Conservation (phyloP, 2,797 vertebrate species). For the Cossypha polioptera region DNA sequence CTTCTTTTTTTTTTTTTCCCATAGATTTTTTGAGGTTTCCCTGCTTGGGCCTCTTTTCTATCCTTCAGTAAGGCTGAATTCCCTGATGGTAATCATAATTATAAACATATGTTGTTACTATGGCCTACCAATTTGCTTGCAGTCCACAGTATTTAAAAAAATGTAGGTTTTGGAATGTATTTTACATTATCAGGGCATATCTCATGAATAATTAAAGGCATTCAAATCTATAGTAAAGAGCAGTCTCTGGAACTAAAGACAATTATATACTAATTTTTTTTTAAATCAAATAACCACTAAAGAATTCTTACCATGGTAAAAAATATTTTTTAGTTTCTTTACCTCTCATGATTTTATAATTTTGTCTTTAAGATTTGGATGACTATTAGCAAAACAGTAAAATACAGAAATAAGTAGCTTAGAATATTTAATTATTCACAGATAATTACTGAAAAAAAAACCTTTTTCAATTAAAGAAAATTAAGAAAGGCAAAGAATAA, state of each 20-base stretch:
- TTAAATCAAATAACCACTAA: slow-evolving; percentile 7
- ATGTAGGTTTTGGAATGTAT: slow-evolving; percentile 28
- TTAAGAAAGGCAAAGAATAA: neutral
- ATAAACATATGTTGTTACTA: slow-evolving; percentile 78
- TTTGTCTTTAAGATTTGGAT: neutral
- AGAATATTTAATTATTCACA: slow-evolving; percentile 14
- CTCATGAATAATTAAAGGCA: slow-evolving; percentile 56
- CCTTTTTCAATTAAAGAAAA: neutral
- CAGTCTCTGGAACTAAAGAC: slow-evolving; percentile 4
- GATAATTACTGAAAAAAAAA: neutral
- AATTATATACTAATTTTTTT: slow-evolving; percentile 31
- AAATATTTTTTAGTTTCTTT: slow-evolving; percentile 13
- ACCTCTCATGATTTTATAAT: neutral
- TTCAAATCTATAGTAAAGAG: neutral
- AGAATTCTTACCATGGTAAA: slow-evolving; percentile 17
- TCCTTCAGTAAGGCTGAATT: slow-evolving; percentile 74
- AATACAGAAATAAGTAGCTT: neutral
- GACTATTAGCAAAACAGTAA: neutral
- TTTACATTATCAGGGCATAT: slow-evolving; percentile 56
- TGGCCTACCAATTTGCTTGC: slow-evolving; percentile 69
- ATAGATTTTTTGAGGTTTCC: slow-evolving; percentile 62
- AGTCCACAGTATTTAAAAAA: slow-evolving; percentile 47
- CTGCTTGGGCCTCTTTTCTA: slow-evolving; percentile 67
- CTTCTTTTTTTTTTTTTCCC: neutral
- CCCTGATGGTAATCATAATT: slow-evolving; percentile 78